Conservation (phyloP, 2,113 vertebrate species). For the Oriolus oriolus region DNA sequence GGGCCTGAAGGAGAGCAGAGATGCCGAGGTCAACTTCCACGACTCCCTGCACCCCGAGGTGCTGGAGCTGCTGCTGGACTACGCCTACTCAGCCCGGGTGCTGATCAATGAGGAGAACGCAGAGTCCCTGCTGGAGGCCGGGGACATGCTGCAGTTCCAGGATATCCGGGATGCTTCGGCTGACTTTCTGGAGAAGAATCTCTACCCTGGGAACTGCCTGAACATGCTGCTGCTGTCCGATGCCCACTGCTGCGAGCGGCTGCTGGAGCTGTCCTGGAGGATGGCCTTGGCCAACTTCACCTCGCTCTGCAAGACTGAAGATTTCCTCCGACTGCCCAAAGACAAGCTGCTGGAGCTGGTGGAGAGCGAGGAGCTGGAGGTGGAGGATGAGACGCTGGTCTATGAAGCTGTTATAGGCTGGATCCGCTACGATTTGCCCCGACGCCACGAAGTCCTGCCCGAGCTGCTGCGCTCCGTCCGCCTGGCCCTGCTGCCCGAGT, state of each 20-base stretch:
- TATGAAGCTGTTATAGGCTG: constrained; percentile 81
- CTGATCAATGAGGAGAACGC: constrained; percentile 84
- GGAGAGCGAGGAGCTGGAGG: constrained; percentile 62
- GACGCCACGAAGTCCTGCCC: constrained; percentile 72
- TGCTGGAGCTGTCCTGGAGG: constrained; percentile 80
- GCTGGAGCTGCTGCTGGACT: constrained; percentile 81
- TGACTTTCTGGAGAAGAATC: constrained; percentile 81
- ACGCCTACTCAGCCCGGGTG: constrained; percentile 79
- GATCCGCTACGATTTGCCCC: constrained; percentile 79
- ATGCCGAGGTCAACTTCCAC: constrained; percentile 78
- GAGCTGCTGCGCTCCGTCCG: constrained; percentile 78
- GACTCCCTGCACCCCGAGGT: constrained; percentile 80
- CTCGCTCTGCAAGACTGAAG: constrained; percentile 77
- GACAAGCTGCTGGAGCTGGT: constrained; percentile 70
- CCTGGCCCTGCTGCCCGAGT: constrained; percentile 71
- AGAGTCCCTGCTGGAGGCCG: constrained; percentile 78
- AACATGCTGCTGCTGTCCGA: constrained; percentile 82
- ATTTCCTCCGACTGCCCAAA: constrained; percentile 82
- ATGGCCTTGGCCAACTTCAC: constrained; percentile 83
- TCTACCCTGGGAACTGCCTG: constrained; percentile 78
- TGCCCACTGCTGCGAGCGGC: constrained; percentile 78
- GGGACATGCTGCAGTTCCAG: constrained; percentile 83
- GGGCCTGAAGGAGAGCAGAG: constrained; percentile 78
- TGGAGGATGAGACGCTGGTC: constrained; percentile 61
- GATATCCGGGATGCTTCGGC: constrained; percentile 80